Conservation (phyloP, 2,888 invertebrate genomes). For the Dasypogon diadema region DNA sequence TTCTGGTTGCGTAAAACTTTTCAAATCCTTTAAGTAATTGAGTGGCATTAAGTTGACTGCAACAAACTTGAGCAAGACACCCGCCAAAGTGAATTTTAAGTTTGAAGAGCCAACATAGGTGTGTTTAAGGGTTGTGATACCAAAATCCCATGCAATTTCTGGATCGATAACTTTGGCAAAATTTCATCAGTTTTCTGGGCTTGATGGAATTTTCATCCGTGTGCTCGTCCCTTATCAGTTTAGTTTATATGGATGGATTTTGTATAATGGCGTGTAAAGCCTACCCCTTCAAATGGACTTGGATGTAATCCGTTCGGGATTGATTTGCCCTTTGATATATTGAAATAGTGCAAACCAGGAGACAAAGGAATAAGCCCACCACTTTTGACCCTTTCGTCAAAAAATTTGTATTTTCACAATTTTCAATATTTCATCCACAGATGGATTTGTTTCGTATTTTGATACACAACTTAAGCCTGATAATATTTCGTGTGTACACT, state of each 20-base stretch:
- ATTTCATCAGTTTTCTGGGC: not conserved
- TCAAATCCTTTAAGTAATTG: slow-evolving; percentile 46
- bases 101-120: slow-evolving; percentile 16
- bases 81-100: slow-evolving; percentile 37
- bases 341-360: not conserved
- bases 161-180: slow-evolving; percentile 21
- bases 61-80: slow-evolving; percentile 12
- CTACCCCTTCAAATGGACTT: slow-evolving; percentile 40
- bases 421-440: slow-evolving; percentile 37
- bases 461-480: slow-evolving; percentile 10
- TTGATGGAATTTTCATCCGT: slow-evolving; percentile 29
- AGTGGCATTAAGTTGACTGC: slow-evolving; percentile 32
- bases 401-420: slow-evolving; percentile 16
- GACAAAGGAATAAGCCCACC: not conserved
- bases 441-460: slow-evolving; percentile 3
- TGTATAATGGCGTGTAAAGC: slow-evolving; percentile 41
- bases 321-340: slow-evolving; percentile 28
- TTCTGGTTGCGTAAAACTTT: slow-evolving; percentile 17
- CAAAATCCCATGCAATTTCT: slow-evolving; percentile 34
- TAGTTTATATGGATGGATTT: slow-evolving; percentile 35
- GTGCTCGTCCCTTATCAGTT: slow-evolving; percentile 24
- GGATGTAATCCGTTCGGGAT: slow-evolving; percentile 14
- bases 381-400: slow-evolving; percentile 23
- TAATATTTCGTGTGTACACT: slow-evolving; percentile 29
- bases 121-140: slow-evolving; percentile 1